These are phyloP conservation scores for Ophion obscuratus DNA, from an alignment of 2,888 invertebrate genomes.

Conservation along the genomic window DNA sequence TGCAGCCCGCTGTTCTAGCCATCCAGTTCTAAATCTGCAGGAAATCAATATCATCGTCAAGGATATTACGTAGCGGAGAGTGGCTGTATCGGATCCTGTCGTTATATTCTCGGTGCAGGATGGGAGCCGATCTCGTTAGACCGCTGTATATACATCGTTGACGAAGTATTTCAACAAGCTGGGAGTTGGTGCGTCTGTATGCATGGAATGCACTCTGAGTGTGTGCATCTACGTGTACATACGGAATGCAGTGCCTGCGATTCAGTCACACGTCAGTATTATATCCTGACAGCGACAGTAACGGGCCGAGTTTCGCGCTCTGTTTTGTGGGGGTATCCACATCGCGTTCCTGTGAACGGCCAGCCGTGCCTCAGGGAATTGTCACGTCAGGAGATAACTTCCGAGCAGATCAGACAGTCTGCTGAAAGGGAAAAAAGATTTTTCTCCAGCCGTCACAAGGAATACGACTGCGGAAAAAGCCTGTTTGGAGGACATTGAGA, in stretches of 20 bases:
- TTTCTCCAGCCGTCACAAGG: not conserved
- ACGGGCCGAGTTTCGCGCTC: conserved; percentile 33
- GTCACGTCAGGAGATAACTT: conserved; percentile 58
- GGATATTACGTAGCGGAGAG: conserved; percentile 58
- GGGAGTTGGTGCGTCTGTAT: not conserved
- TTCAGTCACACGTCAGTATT: conserved; percentile 59
- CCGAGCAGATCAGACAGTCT: conserved; percentile 51
- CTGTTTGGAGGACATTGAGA: too few species aligned
- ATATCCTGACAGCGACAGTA: conserved; percentile 52
- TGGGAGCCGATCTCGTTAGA: conserved; percentile 65
- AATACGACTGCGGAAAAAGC: not conserved
- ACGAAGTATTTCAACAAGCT: conserved; percentile 49
- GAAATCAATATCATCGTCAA: conserved; percentile 64
- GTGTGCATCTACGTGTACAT: not conserved
- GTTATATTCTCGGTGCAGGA: conserved; percentile 61
- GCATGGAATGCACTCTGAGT: not conserved
- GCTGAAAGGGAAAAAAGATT: conserved; percentile 33
- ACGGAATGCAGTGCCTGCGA: conserved; percentile 30
- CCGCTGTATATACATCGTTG: conserved; percentile 32
- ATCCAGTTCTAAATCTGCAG: conserved; percentile 57
- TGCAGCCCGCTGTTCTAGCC: conserved; percentile 24
- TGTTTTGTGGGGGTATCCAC: conserved; percentile 58
- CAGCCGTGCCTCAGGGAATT: conserved; percentile 36
- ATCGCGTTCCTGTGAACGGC: conserved; percentile 32
- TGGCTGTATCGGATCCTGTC: conserved; percentile 47